phyloP scores from a whole-genome alignment of 1,140 invertebrate genomes.

The Mizuhopecten yessoensis region DNA sequence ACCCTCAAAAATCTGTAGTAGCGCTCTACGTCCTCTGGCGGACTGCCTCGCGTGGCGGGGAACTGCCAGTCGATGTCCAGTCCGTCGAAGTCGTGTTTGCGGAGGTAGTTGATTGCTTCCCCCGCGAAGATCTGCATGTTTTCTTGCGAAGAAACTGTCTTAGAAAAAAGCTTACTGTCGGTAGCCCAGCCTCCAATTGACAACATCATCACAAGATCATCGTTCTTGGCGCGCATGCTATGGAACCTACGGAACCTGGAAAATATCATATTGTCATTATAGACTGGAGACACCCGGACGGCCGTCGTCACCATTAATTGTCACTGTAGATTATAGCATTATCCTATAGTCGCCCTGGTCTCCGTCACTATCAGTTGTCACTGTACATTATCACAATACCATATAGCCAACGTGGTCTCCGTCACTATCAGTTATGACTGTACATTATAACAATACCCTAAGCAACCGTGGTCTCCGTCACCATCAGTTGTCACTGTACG shows the following conservation, averaged over 20 bases:
- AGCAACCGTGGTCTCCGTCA: too few relatives aligned
- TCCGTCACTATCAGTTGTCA: too few relatives aligned
- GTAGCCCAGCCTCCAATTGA: background rate
- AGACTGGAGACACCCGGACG: too few relatives aligned
- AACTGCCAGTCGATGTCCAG: conserved; percentile 98
- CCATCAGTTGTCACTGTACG: too few relatives aligned
- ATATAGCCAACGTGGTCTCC: too few relatives aligned
- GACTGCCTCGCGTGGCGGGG: conserved; percentile 94
- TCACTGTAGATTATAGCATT: too few relatives aligned
- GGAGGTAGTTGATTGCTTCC: conserved; percentile 69
- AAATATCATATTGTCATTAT: background rate
- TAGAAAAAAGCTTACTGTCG: conserved; percentile 83
- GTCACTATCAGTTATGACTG: too few relatives aligned
- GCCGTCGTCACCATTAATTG: too few relatives aligned
- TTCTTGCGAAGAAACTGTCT: conserved; percentile 91
- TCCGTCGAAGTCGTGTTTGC: conserved; percentile 94
- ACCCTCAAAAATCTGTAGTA: conserved; percentile 93
- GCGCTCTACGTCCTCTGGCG: conserved; percentile 93
- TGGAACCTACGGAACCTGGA: conserved; percentile 22
- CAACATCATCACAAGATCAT: background rate
- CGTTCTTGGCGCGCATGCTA: conserved; percentile 22
- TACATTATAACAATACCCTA: too few relatives aligned
- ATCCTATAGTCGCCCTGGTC: too few relatives aligned
- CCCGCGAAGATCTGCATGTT: conserved; percentile 54
- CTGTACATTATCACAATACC: too few relatives aligned